Conservation (phyloP, 1,140 invertebrate species). For the Euwallacea fornicatus region DNA sequence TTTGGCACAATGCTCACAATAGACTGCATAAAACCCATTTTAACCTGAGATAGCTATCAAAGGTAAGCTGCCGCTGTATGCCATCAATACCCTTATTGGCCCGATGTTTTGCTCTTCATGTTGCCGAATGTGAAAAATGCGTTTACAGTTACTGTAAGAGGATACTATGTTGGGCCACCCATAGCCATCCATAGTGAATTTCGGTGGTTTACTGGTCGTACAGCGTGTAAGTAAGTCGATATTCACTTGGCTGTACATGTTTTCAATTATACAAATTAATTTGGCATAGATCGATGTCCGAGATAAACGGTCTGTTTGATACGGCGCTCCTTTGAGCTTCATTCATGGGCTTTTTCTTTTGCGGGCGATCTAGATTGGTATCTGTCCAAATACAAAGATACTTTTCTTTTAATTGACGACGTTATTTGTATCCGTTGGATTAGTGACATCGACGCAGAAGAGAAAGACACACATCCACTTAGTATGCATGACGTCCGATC, state of each 20-base stretch:
- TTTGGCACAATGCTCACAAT: conserved; percentile 22
- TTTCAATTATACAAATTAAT: conserved; percentile 48
- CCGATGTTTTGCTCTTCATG: conserved; percentile 3
- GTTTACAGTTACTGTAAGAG: conserved; percentile 14
- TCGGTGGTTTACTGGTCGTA: too few species aligned
- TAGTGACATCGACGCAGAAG: neutral
- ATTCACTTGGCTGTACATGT: conserved; percentile 41
- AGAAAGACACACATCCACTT: neutral
- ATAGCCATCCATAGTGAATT: too few species aligned
- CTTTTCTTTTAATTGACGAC: conserved; percentile 15
- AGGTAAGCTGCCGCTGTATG: conserved; percentile 22
- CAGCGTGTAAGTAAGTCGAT: conserved; percentile 30
- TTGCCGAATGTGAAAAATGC: conserved; percentile 1
- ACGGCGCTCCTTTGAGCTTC: conserved; percentile 39
- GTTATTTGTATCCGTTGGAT: neutral
- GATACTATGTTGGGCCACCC: conserved; percentile 22
- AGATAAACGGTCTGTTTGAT: conserved; percentile 38
- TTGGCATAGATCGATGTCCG: conserved; percentile 33
- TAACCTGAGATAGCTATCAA: conserved; percentile 30
- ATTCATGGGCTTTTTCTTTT: conserved; percentile 34
- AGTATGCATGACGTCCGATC: conserved; percentile 28
- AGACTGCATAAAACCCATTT: conserved; percentile 22
- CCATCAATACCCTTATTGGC: conserved; percentile 28
- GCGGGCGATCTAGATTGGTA: conserved; percentile 10
- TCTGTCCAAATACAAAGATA: conserved; percentile 14